Evolutionary conservation across 2,113 vertebrate species (phyloP).

Genomic region (Dicerorhinus sumatrensis): DNA sequence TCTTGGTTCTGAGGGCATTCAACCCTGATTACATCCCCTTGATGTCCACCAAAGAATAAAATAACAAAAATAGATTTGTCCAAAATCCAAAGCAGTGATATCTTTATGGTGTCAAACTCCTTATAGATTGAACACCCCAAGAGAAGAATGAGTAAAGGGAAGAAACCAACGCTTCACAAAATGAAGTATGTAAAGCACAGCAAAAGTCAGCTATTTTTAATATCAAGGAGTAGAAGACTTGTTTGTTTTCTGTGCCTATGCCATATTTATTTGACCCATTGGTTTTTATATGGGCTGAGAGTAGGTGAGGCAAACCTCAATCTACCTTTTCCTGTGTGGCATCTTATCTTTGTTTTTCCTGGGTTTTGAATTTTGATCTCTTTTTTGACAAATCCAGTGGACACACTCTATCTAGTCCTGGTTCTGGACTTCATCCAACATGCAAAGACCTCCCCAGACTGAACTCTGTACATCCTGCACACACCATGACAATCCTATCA

Average conservation of each 20-base stretch:
- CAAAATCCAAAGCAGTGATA: neutral
- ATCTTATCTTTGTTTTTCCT: neutral
- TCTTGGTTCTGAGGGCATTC: neutral
- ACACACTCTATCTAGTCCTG: accelerated
- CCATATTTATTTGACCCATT: neutral
- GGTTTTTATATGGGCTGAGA: neutral
- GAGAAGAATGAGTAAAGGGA: neutral
- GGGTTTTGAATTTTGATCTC: neutral
- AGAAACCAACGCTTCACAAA: neutral
- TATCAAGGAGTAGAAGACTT: neutral
- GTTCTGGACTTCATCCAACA: neutral
- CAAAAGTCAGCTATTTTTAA: neutral
- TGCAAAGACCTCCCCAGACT: neutral
- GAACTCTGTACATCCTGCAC: neutral
- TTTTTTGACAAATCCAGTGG: neutral
- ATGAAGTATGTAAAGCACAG: neutral
- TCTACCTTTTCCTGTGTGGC: too few species aligned
- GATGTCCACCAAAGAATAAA: neutral
- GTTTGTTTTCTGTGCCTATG: neutral
- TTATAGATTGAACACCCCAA: neutral
- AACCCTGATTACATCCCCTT: neutral
- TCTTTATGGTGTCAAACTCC: neutral
- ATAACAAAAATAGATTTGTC: neutral
- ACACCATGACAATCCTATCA: neutral
- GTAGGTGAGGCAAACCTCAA: neutral